Evolutionary conservation across 2,113 vertebrate species (phyloP), one percentile per base, ranked within the genome.

Genomic region (Neogobius melanostomus): DNA sequence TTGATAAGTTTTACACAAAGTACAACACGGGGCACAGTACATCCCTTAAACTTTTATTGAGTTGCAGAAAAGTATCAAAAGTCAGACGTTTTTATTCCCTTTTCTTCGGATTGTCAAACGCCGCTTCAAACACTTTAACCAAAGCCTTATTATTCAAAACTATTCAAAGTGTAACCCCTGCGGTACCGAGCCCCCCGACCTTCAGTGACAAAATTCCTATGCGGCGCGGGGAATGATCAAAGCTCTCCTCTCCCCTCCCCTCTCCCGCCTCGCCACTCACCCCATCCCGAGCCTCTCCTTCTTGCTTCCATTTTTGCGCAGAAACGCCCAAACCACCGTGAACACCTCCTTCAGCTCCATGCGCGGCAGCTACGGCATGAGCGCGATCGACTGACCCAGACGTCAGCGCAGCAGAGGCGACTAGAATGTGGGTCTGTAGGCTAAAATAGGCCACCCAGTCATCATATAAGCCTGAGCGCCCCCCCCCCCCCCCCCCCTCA

Each of bases 391-490:
- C 54, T 70, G 77, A 83, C 83, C 86, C 59, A 77, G 77, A 75
- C 75, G 0, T 68, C 7, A 11, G 11, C 49, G 64, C 56, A 48
- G 60, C 68, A 11, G 9, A 5, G 53, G 56, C 56, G 56, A 28
- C 28, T 59, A 42, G 56, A 72, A 84, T 79, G 81, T 87, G 80
- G 79, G 76, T 87, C 84, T 88, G 47, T 42, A 6, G 65, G 77
- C 66, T 67, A 74, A 92, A 91, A 53, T 84, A 87, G 89, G 87
- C 85, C 87, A 90, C 46, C 53, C 60, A 50, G 72, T 74, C 81
- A 83, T 86, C 75, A 87, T 71, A 77, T 81, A 81, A 81, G 86
- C 82, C 80, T 69, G 81, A 89, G 79, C 85, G 85, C 75, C 79
- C 77, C 69, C 56, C 49, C 44, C n/a, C 64, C 79, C 72, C 66